Evolutionary conservation across 2,797 vertebrate species (phyloP).

Genomic region (Anas bernieri): DNA sequence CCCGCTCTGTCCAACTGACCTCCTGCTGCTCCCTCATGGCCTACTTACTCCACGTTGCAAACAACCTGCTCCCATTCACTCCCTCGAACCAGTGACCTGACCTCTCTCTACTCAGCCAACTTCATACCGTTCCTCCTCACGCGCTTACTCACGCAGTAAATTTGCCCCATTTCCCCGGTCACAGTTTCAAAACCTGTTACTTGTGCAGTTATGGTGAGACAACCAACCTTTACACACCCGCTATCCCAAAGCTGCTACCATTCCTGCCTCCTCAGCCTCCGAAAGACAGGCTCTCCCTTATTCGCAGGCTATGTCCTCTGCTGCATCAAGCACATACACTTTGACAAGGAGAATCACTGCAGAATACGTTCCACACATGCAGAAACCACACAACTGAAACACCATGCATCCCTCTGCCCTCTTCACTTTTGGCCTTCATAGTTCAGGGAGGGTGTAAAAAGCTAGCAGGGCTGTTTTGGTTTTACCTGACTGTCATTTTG

Average conservation of each 20-base stretch:
- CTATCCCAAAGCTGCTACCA: neutral
- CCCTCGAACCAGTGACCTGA: neutral
- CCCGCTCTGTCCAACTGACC: neutral
- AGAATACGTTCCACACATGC: neutral
- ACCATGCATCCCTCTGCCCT: neutral
- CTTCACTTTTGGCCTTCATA: neutral
- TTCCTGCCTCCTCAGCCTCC: neutral
- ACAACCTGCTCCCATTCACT: neutral
- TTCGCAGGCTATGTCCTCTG: neutral
- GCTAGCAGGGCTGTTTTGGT: neutral
- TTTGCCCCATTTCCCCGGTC: neutral
- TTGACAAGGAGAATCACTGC: neutral
- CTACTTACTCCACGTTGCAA: neutral
- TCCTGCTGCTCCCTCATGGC: neutral
- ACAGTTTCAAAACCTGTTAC: neutral
- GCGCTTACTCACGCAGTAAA: neutral
- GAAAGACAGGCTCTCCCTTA: neutral
- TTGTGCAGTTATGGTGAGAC: fast-evolving
- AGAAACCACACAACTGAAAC: neutral
- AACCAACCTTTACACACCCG: fast-evolving
- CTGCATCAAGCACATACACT: neutral
- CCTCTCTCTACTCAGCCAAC: neutral
- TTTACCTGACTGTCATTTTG: constrained; percentile 65
- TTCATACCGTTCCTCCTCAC: neutral
- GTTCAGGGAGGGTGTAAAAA: neutral